These are phyloP conservation scores for Saguinus midas DNA, from an alignment of 2,113 vertebrate genomes.

Conservation along the genomic window DNA sequence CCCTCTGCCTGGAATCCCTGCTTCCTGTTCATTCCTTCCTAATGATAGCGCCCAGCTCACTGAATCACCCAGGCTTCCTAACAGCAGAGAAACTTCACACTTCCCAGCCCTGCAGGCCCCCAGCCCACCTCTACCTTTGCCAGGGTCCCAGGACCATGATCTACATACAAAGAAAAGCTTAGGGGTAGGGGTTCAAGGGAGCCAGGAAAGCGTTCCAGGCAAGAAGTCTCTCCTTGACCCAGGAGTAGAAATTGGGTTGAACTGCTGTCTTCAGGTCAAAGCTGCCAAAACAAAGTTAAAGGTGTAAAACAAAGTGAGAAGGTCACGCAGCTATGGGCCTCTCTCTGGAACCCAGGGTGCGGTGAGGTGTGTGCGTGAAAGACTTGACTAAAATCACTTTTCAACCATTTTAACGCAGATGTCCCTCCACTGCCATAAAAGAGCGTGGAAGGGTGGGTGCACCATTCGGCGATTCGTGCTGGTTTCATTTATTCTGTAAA, in stretches of 20 bases:
- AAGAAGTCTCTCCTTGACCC: conserved; percentile 56
- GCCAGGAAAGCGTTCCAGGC: conserved; percentile 37
- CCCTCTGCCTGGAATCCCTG: neutral
- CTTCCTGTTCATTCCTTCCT: conserved; percentile 52
- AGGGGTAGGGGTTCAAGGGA: neutral
- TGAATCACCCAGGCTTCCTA: neutral
- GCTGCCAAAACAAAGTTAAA: conserved; percentile 69
- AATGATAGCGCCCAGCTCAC: neutral
- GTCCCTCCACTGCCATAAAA: neutral
- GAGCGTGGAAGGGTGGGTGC: neutral
- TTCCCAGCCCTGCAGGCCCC: neutral
- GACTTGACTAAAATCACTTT: neutral
- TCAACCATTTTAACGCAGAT: neutral
- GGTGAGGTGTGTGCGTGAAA: neutral
- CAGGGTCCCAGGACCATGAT: neutral
- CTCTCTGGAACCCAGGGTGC: neutral
- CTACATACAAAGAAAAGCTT: neutral
- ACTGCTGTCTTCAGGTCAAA: conserved; percentile 53
- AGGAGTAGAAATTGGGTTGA: neutral
- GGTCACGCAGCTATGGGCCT: neutral
- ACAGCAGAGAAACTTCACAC: neutral
- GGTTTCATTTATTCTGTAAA: neutral
- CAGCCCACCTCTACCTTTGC: neutral
- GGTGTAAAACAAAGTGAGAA: conserved; percentile 61
- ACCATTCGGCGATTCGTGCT: neutral